Percentiles rank a stretch among this genome's conserved stretches.
phyloP scores from a whole-genome alignment of 2,888 invertebrate genomes.

The Agrochola macilenta region DNA sequence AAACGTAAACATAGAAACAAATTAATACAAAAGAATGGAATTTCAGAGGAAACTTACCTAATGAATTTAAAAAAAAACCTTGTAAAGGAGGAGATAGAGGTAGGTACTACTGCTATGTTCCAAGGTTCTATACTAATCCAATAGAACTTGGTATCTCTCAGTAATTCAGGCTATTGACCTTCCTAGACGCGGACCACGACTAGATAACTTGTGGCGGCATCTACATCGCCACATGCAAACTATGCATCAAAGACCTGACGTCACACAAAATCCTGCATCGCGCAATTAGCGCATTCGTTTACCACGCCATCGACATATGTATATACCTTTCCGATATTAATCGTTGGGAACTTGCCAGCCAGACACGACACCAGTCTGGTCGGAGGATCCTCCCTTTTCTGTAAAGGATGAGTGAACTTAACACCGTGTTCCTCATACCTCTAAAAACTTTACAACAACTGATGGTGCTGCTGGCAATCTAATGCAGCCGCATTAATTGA shows the following conservation, averaged over 20 bases:
- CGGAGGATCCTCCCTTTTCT: too few species aligned
- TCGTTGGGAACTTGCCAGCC: too few species aligned
- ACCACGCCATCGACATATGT: too few species aligned
- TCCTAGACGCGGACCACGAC: background rate
- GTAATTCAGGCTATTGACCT: too few species aligned
- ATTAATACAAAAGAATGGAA: slow-evolving; percentile 46
- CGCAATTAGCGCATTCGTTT: too few species aligned
- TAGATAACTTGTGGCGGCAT: background rate
- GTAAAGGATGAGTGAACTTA: too few species aligned
- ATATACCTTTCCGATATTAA: too few species aligned
- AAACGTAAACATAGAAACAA: slow-evolving; percentile 49
- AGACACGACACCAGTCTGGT: too few species aligned
- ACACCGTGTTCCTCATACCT: too few species aligned
- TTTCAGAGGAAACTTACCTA: slow-evolving; percentile 7
- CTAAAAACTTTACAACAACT: background rate
- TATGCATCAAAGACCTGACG: too few species aligned
- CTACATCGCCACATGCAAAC: too few species aligned
- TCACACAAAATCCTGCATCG: too few species aligned
- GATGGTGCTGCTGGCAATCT: background rate
- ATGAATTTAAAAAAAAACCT: slow-evolving; percentile 4
- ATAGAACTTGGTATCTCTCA: background rate
- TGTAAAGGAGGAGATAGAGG: background rate
- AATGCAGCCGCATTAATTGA: background rate
- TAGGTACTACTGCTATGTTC: background rate
- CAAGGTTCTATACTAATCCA: background rate